Percentiles rank a stretch among this genome's conserved stretches.
Conservation (phyloP, 2,797 vertebrate genomes). For the Chrosomus eos region DNA sequence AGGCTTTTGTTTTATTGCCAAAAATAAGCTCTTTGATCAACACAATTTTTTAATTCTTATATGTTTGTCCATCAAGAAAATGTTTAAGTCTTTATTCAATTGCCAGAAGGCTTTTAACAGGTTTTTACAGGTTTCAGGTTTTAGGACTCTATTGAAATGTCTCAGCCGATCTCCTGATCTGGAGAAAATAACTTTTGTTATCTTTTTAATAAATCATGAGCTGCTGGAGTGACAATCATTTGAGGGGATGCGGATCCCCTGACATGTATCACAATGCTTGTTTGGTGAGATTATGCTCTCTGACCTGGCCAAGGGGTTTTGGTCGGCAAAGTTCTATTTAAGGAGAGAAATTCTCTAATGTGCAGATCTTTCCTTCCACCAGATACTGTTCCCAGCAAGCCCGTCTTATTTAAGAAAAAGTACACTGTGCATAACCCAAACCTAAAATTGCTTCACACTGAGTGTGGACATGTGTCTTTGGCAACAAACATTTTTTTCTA, state of each 20-base stretch:
- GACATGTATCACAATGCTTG: constrained; percentile 46
- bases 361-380: constrained; percentile 74
- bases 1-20: neutral
- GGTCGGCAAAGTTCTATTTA: constrained; percentile 73
- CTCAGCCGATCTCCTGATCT: neutral
- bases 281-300: constrained; percentile 62
- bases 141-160: neutral
- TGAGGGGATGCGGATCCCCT: neutral
- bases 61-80: neutral
- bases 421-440: constrained; percentile 4
- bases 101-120: neutral
- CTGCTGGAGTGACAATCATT: neutral
- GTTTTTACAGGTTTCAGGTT: no score
- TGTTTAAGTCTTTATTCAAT: neutral
- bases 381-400: constrained; percentile 56
- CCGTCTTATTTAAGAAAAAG: neutral
- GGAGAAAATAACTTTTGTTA: neutral
- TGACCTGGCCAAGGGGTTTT: constrained; percentile 61
- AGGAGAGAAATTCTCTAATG: constrained; percentile 71
- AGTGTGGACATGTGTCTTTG: neutral
- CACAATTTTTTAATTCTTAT: neutral
- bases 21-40: neutral
- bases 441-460: neutral
- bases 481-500: neutral
- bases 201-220: neutral